A percentile compares a stretch with the other conserved stretches of the same genome.
Conservation (phyloP, 2,888 invertebrate genomes). For the Drosophila mimica region DNA sequence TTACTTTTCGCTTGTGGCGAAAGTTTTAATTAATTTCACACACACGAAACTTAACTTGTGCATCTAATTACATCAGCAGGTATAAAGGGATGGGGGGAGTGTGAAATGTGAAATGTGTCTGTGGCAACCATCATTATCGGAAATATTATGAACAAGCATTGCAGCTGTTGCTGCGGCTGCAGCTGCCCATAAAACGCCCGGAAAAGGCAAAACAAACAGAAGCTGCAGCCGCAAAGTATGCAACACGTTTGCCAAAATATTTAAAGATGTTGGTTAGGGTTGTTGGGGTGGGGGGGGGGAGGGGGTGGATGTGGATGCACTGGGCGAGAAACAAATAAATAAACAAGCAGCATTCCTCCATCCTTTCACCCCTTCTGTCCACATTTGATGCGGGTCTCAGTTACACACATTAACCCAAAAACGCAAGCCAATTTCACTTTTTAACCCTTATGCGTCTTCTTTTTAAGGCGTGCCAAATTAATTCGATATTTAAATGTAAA, state of each 20-base stretch:
- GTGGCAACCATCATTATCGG: constrained; percentile 76
- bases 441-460: neutral
- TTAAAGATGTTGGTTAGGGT: constrained; percentile 4
- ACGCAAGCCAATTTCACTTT: constrained; percentile 1
- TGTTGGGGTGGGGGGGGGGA: rapidly evolving
- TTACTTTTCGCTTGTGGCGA: constrained; percentile 48
- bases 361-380: neutral
- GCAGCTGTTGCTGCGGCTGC: constrained; percentile 2
- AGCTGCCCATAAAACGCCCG: constrained; percentile 42
- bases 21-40: constrained; percentile 80
- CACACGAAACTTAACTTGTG: constrained; percentile 57
- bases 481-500: neutral
- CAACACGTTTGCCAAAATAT: constrained; percentile 59
- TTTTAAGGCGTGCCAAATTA: neutral
- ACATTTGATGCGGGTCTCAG: constrained; percentile 50
- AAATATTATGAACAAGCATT: constrained; percentile 38
- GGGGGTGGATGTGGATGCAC: neutral
- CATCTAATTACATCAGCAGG: constrained; percentile 72
- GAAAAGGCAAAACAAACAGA: constrained; percentile 66
- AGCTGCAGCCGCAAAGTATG: constrained; percentile 75
- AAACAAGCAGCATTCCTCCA: constrained; percentile 3
- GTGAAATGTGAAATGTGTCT: constrained; percentile 65
- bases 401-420: constrained; percentile 34
- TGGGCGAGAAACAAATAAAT: constrained; percentile 13
- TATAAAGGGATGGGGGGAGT: constrained; percentile 19